Evolutionary conservation across 2,888 invertebrate species (phyloP).

Genomic region (Gandaritis pyraliata): DNA sequence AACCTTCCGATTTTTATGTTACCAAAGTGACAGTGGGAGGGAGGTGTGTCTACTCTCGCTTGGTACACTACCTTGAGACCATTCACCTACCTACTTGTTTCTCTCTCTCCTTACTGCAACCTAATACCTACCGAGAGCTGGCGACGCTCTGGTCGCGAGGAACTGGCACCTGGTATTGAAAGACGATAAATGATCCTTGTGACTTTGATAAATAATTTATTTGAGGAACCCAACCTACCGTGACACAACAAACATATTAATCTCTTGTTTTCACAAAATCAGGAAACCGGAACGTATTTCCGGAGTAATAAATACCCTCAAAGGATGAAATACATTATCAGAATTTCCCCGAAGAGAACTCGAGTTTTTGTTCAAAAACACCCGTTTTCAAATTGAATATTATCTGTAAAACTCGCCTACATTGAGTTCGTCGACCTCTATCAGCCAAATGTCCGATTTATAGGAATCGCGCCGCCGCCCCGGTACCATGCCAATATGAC

Average conservation of each 20-base stretch:
- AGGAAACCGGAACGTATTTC: conserved; percentile 1
- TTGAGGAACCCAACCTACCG: not conserved
- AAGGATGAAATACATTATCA: not conserved
- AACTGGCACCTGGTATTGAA: too few relatives aligned
- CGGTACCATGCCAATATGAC: conserved; percentile 31
- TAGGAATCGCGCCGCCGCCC: conserved; percentile 23
- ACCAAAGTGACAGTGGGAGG: not conserved
- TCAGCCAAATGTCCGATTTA: conserved; percentile 30
- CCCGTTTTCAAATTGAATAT: conserved; percentile 27
- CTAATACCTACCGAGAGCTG: too few relatives aligned
- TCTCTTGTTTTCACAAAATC: not conserved
- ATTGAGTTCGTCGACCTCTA: conserved; percentile 23
- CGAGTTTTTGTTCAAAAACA: conserved; percentile 6
- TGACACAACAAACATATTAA: not conserved
- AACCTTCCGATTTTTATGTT: not conserved
- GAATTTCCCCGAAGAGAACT: conserved; percentile 1
- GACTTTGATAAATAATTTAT: not conserved
- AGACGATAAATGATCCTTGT: too few relatives aligned
- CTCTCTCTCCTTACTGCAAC: too few relatives aligned
- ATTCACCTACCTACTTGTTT: too few relatives aligned
- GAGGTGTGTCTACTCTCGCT: too few relatives aligned
- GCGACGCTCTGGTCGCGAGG: too few relatives aligned
- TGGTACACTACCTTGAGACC: too few relatives aligned
- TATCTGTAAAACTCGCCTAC: conserved; percentile 45
- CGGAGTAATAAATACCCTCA: not conserved